phyloP scores from a whole-genome alignment of 2,797 vertebrate genomes.

The Pangasius krempfi region DNA sequence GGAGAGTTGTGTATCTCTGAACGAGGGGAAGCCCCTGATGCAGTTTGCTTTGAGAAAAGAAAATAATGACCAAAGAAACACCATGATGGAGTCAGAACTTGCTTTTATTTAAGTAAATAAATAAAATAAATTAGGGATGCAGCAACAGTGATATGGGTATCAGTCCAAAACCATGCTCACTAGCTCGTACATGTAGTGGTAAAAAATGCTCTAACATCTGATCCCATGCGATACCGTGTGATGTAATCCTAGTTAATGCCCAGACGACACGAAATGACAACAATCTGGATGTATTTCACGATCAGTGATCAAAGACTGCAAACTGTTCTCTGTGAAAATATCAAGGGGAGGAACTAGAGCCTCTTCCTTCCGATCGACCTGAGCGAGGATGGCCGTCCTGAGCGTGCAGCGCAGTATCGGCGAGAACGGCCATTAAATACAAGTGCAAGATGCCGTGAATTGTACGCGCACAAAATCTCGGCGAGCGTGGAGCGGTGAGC shows the following conservation, averaged over 20 bases:
- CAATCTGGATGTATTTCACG: background rate
- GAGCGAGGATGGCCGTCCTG: too few species aligned
- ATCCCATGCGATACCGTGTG: background rate
- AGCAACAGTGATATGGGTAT: background rate
- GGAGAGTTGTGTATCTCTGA: background rate
- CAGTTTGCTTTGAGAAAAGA: background rate
- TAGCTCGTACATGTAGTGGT: background rate
- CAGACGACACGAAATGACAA: background rate
- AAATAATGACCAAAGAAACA: background rate
- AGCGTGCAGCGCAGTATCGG: background rate
- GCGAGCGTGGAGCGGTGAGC: too few species aligned
- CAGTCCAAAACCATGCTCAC: background rate
- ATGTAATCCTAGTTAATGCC: background rate
- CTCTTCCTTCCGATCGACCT: too few species aligned
- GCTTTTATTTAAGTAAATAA: too few species aligned
- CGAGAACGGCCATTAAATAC: background rate
- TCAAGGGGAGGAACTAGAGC: too few species aligned
- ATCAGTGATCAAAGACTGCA: background rate
- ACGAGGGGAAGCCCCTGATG: conserved; percentile 3
- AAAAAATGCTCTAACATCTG: background rate
- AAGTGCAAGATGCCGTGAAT: background rate
- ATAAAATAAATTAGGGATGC: background rate
- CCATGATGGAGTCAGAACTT: background rate
- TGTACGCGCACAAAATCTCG: background rate
- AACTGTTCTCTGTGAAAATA: too few species aligned